Evolutionary conservation across 2,113 vertebrate genomes (phyloP).

Genomic region (Clarias batrachus): DNA sequence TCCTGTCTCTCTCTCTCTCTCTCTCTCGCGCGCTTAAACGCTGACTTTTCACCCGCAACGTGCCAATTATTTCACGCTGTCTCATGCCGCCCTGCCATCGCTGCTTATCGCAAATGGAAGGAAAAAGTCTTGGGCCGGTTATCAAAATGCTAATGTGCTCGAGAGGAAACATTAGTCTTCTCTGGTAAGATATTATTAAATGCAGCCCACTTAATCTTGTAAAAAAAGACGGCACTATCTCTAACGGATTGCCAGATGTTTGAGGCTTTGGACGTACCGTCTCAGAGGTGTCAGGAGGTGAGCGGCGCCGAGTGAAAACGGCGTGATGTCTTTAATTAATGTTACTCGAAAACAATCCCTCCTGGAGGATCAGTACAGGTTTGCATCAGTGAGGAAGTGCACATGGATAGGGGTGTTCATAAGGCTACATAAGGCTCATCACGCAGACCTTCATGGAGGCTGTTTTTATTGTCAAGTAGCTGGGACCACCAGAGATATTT

Average conservation of each 20-base stretch:
- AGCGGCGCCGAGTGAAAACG: constrained; percentile 24
- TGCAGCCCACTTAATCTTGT: constrained; percentile 57
- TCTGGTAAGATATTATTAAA: constrained; percentile 56
- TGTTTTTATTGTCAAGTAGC: background rate
- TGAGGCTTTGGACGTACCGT: constrained; percentile 25
- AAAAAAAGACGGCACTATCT: constrained; percentile 41
- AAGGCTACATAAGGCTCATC: too few relatives aligned
- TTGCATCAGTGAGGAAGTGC: background rate
- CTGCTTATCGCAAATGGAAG: constrained; percentile 54
- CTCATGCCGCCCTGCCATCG: constrained; percentile 39
- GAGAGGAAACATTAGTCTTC: constrained; percentile 58
- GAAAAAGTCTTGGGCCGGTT: constrained; percentile 55
- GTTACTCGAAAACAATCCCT: constrained; percentile 17
- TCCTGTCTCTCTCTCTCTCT: too few relatives aligned
- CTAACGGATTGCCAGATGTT: constrained; percentile 52
- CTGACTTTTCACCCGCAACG: constrained; percentile 56
- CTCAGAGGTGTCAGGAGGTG: constrained; percentile 7
- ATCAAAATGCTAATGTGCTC: constrained; percentile 60
- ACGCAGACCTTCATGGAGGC: too few relatives aligned
- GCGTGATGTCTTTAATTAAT: constrained; percentile 33
- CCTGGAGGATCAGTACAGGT: background rate
- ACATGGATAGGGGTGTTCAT: too few relatives aligned
- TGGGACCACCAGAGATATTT: background rate
- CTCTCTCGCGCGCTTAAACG: constrained; percentile 45
- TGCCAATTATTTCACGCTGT: constrained; percentile 56